Evolutionary conservation across 1,140 invertebrate genomes (phyloP).

Genomic region (Pseudachorutes palmiensis): DNA sequence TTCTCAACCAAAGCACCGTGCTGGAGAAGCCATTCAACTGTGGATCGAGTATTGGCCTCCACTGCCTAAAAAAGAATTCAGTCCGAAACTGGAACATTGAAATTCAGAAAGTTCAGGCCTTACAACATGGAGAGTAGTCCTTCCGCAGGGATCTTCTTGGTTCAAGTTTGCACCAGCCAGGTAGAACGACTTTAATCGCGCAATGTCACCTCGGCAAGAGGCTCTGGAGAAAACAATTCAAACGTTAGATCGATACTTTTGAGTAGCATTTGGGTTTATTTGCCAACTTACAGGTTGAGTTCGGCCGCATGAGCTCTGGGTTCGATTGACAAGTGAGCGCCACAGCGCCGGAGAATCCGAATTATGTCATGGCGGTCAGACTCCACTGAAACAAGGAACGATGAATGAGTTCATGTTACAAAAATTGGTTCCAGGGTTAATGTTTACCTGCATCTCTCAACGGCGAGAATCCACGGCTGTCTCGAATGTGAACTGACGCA

Average conservation of each 20-base stretch:
- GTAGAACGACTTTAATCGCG: slow-evolving; percentile 51
- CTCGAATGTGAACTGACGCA: slow-evolving; percentile 71
- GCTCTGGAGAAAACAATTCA: slow-evolving; percentile 43
- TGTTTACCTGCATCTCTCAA: slow-evolving; percentile 57
- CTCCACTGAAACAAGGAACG: no score
- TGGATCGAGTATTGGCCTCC: neutral
- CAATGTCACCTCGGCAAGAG: slow-evolving; percentile 50
- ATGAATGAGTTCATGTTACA: no score
- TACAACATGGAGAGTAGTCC: slow-evolving; percentile 55
- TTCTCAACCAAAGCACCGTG: neutral
- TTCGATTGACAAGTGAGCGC: slow-evolving; percentile 51
- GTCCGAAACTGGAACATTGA: neutral
- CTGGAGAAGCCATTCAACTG: slow-evolving; percentile 4
- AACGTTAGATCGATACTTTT: neutral
- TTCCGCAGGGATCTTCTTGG: slow-evolving; percentile 50
- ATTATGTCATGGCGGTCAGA: slow-evolving; percentile 55
- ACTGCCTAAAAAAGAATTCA: neutral
- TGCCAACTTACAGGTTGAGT: slow-evolving; percentile 46
- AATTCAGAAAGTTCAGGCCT: slow-evolving; percentile 18
- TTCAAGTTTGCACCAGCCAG: slow-evolving; percentile 57
- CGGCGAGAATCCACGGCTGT: slow-evolving; percentile 54
- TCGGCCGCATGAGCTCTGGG: slow-evolving; percentile 51
- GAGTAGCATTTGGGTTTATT: neutral
- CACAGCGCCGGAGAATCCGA: slow-evolving; percentile 52
- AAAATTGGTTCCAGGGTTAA: no score